phyloP scores from a whole-genome alignment of 2,888 invertebrate genomes.

The Trachelus troglodyta region DNA sequence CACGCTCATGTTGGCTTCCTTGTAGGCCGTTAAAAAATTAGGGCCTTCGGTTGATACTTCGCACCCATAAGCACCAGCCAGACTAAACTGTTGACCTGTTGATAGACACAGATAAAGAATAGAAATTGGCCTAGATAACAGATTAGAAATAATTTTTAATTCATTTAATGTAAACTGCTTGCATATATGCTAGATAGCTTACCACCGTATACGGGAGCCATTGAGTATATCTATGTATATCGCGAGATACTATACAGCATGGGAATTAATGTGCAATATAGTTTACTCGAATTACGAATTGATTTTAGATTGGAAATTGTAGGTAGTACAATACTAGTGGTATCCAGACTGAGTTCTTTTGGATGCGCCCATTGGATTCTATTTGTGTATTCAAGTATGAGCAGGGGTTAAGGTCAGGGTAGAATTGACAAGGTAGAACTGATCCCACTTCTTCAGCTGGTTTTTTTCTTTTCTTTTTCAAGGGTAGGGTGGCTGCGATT shows the following conservation, averaged over 20 bases:
- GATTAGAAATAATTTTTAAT: not conserved
- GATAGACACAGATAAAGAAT: not conserved
- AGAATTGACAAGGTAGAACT: not conserved
- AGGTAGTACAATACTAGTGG: not conserved
- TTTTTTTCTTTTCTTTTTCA: not conserved
- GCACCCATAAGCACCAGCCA: conserved; percentile 55
- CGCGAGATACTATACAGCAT: not conserved
- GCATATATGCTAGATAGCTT: not conserved
- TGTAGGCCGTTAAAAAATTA: conserved; percentile 52
- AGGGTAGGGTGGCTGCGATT: not conserved
- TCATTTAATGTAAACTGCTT: not conserved
- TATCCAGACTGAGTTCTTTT: not conserved
- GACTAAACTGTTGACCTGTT: not conserved
- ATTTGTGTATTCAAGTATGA: not conserved
- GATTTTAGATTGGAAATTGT: not conserved
- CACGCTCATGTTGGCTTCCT: conserved; percentile 56
- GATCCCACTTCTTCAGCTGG: not conserved
- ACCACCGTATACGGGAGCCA: not conserved
- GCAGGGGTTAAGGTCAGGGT: not conserved
- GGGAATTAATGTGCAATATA: not conserved
- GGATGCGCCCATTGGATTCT: not conserved
- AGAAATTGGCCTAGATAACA: not conserved
- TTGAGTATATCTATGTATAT: not conserved
- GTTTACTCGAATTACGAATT: not conserved
- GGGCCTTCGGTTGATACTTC: conserved; percentile 59